phyloP scores from a whole-genome alignment of 2,888 invertebrate genomes.

The Brassicogethes aeneus region DNA sequence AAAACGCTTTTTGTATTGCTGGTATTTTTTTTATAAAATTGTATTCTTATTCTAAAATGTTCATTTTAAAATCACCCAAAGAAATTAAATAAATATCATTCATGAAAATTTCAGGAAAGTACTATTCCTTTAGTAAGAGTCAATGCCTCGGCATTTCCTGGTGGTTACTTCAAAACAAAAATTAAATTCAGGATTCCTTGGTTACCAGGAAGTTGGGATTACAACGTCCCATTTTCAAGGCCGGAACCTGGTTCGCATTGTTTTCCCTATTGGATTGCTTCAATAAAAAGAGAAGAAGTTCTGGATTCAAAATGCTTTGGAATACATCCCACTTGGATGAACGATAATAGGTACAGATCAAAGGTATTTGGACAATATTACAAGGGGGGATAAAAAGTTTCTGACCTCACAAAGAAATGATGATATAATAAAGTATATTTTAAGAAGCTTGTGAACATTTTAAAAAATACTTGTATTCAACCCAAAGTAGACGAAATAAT shows the following conservation, averaged over 20 bases:
- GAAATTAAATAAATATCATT: no score
- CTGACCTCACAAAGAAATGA: no score
- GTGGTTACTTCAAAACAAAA: constrained; percentile 45
- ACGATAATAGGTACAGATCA: constrained; percentile 45
- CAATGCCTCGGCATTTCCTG: constrained; percentile 34
- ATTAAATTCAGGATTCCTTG: constrained; percentile 47
- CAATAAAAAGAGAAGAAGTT: constrained; percentile 48
- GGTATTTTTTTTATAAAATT: no score
- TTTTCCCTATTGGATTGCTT: constrained; percentile 62
- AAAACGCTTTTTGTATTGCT: no score
- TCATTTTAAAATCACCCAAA: no score
- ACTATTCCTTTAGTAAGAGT: constrained; percentile 36
- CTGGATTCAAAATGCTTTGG: constrained; percentile 62
- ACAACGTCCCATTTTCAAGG: constrained; percentile 26
- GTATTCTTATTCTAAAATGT: no score
- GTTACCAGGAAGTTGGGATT: constrained; percentile 55
- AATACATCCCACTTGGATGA: constrained; percentile 82
- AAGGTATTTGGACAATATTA: constrained; percentile 36
- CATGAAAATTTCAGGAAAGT: constrained; percentile 36
- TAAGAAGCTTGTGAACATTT: no score
- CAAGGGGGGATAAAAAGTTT: no score
- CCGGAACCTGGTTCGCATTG: constrained; percentile 47
- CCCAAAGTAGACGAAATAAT: no score
- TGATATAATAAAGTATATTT: no score
- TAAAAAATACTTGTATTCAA: no score